Conservation (phyloP, 2,797 vertebrate species). For the Melopsittacus undulatus region DNA sequence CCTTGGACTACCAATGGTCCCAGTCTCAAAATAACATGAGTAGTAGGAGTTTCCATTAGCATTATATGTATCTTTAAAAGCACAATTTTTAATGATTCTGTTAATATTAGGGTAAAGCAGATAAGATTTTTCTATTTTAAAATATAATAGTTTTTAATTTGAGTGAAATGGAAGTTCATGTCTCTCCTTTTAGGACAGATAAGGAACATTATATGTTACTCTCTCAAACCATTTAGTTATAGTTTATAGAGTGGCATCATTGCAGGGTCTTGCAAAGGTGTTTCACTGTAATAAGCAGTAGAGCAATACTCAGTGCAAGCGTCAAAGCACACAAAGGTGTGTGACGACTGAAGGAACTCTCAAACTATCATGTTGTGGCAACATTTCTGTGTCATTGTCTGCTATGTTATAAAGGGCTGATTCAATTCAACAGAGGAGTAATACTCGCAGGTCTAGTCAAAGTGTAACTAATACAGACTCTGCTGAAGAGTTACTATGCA, state of each 20-base stretch:
- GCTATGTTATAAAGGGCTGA: constrained; percentile 65
- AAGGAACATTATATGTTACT: background rate
- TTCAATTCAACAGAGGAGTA: constrained; percentile 45
- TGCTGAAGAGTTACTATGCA: constrained; percentile 75
- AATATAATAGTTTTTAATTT: background rate
- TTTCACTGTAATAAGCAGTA: background rate
- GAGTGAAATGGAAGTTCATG: background rate
- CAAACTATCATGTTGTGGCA: constrained; percentile 8
- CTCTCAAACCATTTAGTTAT: background rate
- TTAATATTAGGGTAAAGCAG: background rate
- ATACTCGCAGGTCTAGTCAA: constrained; percentile 52
- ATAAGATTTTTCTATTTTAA: background rate
- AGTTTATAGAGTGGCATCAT: background rate
- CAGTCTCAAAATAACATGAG: background rate
- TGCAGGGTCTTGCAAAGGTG: background rate
- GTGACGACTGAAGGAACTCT: constrained; percentile 10
- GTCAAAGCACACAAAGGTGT: constrained; percentile 14
- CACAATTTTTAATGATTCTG: background rate
- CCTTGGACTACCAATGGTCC: background rate
- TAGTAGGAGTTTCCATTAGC: background rate
- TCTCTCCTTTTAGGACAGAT: background rate
- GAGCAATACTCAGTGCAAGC: background rate
- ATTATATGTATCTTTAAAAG: background rate
- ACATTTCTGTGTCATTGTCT: constrained; percentile 54
- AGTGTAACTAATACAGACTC: constrained; percentile 78